phyloP scores from a whole-genome alignment of 2,797 vertebrate species.

The Ammospiza maritima region DNA sequence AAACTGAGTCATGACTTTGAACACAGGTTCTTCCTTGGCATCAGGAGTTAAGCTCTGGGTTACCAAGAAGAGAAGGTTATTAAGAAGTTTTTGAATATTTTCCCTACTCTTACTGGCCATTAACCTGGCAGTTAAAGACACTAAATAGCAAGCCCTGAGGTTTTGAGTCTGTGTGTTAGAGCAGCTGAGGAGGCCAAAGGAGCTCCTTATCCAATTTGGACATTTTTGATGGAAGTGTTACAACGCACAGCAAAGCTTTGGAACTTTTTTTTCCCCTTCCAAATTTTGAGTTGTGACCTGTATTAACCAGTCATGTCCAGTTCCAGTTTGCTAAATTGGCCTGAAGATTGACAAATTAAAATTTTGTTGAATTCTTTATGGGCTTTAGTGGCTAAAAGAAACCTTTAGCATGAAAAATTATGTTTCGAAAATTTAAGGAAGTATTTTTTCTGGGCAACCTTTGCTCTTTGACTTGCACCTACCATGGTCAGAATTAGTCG shows the following conservation, averaged over 20 bases:
- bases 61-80: fast-evolving
- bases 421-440: neutral
- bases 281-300: neutral
- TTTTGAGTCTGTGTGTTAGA: neutral
- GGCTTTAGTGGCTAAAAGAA: neutral
- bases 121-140: neutral
- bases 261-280: neutral
- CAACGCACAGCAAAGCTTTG: neutral
- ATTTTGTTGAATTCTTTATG: neutral
- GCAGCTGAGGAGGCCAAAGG: neutral
- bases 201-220: neutral
- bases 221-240: fast-evolving
- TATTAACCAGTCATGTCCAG: neutral
- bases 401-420: neutral
- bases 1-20: neutral
- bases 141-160: fast-evolving
- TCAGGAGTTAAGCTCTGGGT: neutral
- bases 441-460: neutral
- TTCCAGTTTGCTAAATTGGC: neutral
- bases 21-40: neutral
- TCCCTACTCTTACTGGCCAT: neutral
- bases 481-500: neutral
- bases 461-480: neutral
- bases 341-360: neutral
- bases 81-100: neutral